These are phyloP conservation scores for Neolamprologus fasciatus DNA, from an alignment of 2,113 vertebrate species.

Conservation along the genomic window DNA sequence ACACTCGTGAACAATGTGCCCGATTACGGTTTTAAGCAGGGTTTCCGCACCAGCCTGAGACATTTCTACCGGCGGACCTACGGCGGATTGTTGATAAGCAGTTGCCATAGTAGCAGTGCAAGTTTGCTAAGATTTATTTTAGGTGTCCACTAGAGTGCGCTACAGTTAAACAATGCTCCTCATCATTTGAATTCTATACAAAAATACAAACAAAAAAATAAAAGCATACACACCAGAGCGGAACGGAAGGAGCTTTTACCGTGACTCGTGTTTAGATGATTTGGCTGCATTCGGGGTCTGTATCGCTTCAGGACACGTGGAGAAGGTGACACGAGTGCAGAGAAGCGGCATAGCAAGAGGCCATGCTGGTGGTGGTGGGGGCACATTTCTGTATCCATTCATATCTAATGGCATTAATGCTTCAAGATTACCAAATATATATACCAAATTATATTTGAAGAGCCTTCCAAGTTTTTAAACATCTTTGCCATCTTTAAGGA, in stretches of 20 bases:
- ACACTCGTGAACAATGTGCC: slow-evolving; percentile 73
- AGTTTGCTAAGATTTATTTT: neutral
- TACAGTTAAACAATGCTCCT: neutral
- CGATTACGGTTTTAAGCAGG: slow-evolving; percentile 77
- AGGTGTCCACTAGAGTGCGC: neutral
- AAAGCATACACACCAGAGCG: neutral
- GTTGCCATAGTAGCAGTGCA: slow-evolving; percentile 3
- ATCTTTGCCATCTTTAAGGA: neutral
- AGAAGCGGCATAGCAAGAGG: too few relatives aligned
- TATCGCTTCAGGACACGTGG: neutral
- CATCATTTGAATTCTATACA: neutral
- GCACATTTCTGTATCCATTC: neutral
- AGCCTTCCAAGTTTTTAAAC: neutral
- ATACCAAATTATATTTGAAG: neutral
- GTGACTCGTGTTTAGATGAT: neutral
- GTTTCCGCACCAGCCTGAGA: slow-evolving; percentile 55
- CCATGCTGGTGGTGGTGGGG: too few relatives aligned
- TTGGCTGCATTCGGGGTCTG: neutral
- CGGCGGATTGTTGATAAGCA: neutral
- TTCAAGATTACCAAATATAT: neutral
- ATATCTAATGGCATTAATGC: neutral
- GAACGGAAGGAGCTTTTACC: neutral
- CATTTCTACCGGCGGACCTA: slow-evolving; percentile 47
- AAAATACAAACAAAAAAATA: neutral
- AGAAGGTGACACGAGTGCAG: neutral